Conservation (phyloP, 2,113 vertebrate genomes). For the Neolamprologus variostigma region DNA sequence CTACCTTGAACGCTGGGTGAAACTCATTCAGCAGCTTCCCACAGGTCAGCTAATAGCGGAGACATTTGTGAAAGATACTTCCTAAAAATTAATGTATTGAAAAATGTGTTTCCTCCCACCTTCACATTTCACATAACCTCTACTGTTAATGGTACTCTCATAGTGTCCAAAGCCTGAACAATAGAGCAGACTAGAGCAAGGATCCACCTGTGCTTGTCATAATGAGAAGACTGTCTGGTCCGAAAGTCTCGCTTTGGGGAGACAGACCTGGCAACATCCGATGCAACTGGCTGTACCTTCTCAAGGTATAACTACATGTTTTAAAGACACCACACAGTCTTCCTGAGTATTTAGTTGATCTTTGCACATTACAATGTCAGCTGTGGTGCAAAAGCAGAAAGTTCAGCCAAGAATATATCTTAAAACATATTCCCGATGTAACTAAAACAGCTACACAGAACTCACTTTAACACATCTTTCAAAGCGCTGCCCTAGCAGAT, state of each 20-base stretch:
- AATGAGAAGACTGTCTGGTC: conserved; percentile 40
- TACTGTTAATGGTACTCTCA: conserved; percentile 6
- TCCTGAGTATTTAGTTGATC: background rate
- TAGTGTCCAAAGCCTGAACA: background rate
- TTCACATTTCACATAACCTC: conserved; percentile 60
- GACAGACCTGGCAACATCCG: conserved; percentile 46
- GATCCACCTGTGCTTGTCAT: conserved; percentile 52
- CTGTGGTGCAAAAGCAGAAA: background rate
- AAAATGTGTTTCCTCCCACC: conserved; percentile 74
- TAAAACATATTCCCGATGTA: conserved; percentile 17
- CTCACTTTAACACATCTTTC: conserved; percentile 25
- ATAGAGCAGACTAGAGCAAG: background rate
- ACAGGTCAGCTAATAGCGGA: conserved; percentile 70
- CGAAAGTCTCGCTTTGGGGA: conserved; percentile 24
- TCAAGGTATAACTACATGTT: conserved; percentile 44
- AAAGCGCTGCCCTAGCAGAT: conserved; percentile 34
- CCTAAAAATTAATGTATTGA: conserved; percentile 68
- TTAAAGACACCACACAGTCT: background rate
- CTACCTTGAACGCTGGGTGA: conserved; percentile 66
- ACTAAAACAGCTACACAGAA: conserved; percentile 4
- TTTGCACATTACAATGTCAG: background rate
- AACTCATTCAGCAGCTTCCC: conserved; percentile 54
- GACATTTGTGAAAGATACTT: conserved; percentile 75
- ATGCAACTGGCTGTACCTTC: conserved; percentile 49
- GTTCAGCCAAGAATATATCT: background rate